These are phyloP conservation scores for Ageneiosus marmoratus DNA, from an alignment of 2,113 vertebrate species.

Conservation along the genomic window DNA sequence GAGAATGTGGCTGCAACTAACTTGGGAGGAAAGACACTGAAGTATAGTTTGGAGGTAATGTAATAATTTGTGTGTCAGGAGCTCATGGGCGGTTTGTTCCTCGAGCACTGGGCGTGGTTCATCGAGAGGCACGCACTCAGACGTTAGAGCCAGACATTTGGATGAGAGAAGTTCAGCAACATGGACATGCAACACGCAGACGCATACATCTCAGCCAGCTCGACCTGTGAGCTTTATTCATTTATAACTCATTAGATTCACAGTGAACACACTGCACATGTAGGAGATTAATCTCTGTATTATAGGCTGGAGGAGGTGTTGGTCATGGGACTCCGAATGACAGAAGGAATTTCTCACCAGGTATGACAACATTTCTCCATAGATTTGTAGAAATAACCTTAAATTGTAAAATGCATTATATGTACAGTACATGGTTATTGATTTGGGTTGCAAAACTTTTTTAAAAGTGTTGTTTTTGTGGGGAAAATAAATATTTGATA, in stretches of 20 bases:
- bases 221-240: constrained; percentile 76
- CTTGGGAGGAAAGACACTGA: background rate
- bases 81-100: constrained; percentile 85
- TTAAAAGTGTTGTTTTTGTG: too few relatives aligned
- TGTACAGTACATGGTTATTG: too few relatives aligned
- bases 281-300: background rate
- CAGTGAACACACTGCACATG: background rate
- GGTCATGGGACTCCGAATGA: constrained; percentile 84
- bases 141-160: constrained; percentile 84
- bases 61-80: constrained; percentile 68
- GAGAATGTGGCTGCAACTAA: background rate
- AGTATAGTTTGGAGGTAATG: constrained; percentile 55
- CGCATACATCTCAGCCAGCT: constrained; percentile 65
- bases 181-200: constrained; percentile 84
- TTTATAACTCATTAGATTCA: background rate
- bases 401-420: too few relatives aligned
- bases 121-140: constrained; percentile 88
- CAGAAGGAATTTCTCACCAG: constrained; percentile 80
- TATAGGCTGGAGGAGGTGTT: constrained; percentile 87
- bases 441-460: too few relatives aligned
- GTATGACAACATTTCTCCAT: constrained; percentile 61
- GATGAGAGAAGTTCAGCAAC: constrained; percentile 82
- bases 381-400: background rate
- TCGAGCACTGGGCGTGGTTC: constrained; percentile 58
- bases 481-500: too few relatives aligned